Percentiles rank a stretch among this genome's conserved stretches.
phyloP scores from a whole-genome alignment of 2,888 invertebrate genomes.

The Luffia ferchaultella region DNA sequence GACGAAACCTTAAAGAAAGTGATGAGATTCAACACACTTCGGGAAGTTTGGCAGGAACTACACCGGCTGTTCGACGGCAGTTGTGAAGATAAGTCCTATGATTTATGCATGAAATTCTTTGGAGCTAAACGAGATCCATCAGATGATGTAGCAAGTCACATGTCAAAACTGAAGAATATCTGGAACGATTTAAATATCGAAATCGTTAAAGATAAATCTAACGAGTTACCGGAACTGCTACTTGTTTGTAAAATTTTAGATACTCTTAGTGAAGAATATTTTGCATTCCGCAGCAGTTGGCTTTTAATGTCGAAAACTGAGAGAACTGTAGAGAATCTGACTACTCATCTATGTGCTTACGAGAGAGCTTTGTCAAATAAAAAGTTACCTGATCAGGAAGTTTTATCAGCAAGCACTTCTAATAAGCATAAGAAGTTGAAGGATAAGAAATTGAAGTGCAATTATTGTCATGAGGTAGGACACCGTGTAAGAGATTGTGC shows the following conservation, averaged over 20 bases:
- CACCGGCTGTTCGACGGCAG: background rate
- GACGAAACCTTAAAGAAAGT: background rate
- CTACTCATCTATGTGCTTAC: slow-evolving; percentile 7
- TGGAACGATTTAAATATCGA: background rate
- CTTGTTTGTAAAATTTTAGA: background rate
- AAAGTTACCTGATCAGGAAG: background rate
- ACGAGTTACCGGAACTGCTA: background rate
- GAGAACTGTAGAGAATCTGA: slow-evolving; percentile 4
- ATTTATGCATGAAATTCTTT: background rate
- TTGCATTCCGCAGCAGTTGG: slow-evolving; percentile 1
- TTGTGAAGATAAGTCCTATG: background rate
- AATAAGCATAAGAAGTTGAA: background rate
- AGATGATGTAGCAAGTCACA: background rate
- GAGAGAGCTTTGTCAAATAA: slow-evolving; percentile 1
- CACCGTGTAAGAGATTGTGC: background rate
- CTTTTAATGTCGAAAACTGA: slow-evolving; percentile 3
- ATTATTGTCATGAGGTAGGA: background rate
- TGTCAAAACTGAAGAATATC: background rate
- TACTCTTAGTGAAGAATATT: background rate
- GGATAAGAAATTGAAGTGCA: background rate
- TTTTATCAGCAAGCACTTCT: background rate
- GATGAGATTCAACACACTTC: background rate
- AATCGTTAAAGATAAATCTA: background rate
- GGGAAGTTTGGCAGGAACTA: background rate
- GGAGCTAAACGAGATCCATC: background rate